phyloP scores from a whole-genome alignment of 1,140 invertebrate genomes.

The Lepidurus couesii region DNA sequence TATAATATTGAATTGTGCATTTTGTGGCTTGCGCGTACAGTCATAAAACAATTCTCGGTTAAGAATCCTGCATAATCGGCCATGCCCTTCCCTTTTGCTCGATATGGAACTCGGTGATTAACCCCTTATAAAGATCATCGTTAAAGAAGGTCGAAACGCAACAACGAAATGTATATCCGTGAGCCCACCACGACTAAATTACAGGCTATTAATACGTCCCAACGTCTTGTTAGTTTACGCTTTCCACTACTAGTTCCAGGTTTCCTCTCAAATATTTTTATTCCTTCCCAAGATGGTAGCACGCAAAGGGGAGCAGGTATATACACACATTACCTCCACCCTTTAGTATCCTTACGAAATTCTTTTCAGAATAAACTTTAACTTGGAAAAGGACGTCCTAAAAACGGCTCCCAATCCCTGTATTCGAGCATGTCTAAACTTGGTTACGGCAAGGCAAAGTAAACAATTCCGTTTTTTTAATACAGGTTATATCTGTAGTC shows the following conservation, averaged over 20 bases:
- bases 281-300: not conserved
- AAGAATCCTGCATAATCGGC: not conserved
- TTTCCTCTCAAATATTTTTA: not conserved
- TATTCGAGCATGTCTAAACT: too few species aligned
- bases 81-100: not conserved
- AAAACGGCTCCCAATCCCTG: too few species aligned
- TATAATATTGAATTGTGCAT: too few species aligned
- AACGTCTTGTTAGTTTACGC: not conserved
- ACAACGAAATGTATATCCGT: not conserved
- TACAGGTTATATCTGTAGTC: too few species aligned
- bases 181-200: slow-evolving; percentile 8
- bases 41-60: not conserved
- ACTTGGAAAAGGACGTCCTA: not conserved
- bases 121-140: not conserved
- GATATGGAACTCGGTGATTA: not conserved
- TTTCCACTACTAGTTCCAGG: slow-evolving; percentile 5
- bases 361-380: not conserved
- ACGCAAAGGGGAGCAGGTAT: not conserved
- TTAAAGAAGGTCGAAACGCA: not conserved
- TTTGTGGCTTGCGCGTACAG: not conserved
- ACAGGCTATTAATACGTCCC: slow-evolving; percentile 21
- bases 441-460: too few species aligned
- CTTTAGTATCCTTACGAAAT: not conserved
- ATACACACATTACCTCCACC: not conserved
- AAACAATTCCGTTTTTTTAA: too few species aligned